These are phyloP conservation scores for Tenebrosternarchus preto DNA, from an alignment of 2,113 vertebrate species.

Conservation along the genomic window DNA sequence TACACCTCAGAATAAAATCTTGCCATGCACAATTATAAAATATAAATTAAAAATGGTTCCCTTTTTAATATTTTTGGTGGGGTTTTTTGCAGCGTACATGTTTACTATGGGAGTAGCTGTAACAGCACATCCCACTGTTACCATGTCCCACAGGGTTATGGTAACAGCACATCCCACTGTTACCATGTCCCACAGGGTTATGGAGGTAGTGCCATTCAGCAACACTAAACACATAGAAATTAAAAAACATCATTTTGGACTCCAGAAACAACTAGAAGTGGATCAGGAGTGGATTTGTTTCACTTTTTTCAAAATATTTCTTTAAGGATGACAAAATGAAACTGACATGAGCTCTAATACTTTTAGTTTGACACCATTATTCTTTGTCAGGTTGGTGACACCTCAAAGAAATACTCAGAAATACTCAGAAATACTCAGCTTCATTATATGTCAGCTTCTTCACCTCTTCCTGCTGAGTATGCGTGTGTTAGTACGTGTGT, in stretches of 20 bases:
- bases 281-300: constrained; percentile 29
- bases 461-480: background rate
- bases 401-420: background rate
- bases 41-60: too few relatives aligned
- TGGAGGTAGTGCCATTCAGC: background rate
- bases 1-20: too few relatives aligned
- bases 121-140: background rate
- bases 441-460: too few relatives aligned
- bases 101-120: background rate
- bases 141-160: background rate
- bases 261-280: background rate
- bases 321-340: background rate
- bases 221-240: background rate
- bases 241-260: background rate
- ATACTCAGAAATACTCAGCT: too few relatives aligned
- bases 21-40: background rate
- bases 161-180: background rate
- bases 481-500: background rate
- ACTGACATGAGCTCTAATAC: background rate
- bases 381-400: background rate
- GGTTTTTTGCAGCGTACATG: background rate
- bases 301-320: constrained; percentile 9
- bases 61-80: background rate
- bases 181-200: too few relatives aligned
- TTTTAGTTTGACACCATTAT: background rate